Percentiles rank a stretch among this genome's conserved stretches.
phyloP scores from a whole-genome alignment of 2,797 vertebrate species.

The Sebastes variabilis region DNA sequence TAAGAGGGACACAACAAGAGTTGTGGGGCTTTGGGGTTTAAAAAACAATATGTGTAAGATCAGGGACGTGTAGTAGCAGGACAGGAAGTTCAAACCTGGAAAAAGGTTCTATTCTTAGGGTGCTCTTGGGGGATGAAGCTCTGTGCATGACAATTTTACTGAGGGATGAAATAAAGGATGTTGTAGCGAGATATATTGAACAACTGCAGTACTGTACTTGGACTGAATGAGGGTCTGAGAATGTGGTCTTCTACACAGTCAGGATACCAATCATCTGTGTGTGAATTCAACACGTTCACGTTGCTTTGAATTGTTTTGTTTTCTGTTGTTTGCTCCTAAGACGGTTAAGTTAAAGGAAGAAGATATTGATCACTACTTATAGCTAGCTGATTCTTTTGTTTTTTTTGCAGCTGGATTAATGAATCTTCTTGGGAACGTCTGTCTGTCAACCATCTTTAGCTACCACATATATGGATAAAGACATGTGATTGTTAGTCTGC shows the following conservation, averaged over 20 bases:
- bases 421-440: slow-evolving; percentile 20
- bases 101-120: slow-evolving; percentile 35
- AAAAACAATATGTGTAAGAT: slow-evolving; percentile 37
- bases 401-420: background rate
- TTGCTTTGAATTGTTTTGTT: slow-evolving; percentile 22
- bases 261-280: background rate
- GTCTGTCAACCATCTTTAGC: slow-evolving; percentile 78
- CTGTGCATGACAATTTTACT: slow-evolving; percentile 23
- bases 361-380: slow-evolving; percentile 82
- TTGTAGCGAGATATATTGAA: slow-evolving; percentile 13
- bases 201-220: background rate
- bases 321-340: slow-evolving; percentile 23
- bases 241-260: slow-evolving; percentile 8
- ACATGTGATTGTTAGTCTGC: slow-evolving; percentile 57
- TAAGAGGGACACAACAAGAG: slow-evolving; percentile 39
- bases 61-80: slow-evolving; percentile 10
- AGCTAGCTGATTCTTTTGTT: background rate
- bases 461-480: slow-evolving; percentile 63
- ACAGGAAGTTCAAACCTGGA: slow-evolving; percentile 10
- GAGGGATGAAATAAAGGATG: slow-evolving; percentile 35
- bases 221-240: background rate
- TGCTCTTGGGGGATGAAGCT: slow-evolving; percentile 24
- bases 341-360: slow-evolving; percentile 42
- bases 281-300: background rate
- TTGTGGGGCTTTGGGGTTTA: slow-evolving; percentile 47